phyloP scores from a whole-genome alignment of 2,797 vertebrate species.

The Phoeniculus purpureus region DNA sequence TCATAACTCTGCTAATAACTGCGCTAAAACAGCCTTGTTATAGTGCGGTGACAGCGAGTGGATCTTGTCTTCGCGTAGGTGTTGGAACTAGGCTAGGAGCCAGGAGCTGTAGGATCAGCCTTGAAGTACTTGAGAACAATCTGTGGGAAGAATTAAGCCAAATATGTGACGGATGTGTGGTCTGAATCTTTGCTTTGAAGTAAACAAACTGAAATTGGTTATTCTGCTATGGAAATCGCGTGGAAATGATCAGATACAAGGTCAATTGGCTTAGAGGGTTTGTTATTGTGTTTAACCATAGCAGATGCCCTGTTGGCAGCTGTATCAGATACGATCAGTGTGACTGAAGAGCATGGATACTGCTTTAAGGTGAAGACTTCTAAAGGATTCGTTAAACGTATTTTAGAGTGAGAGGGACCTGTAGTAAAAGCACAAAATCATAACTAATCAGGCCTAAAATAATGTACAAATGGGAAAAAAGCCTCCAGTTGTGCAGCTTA shows the following conservation, averaged over 20 bases:
- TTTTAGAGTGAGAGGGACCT: neutral
- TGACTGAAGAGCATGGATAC: neutral
- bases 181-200: neutral
- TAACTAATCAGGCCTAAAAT: neutral
- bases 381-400: neutral
- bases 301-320: neutral
- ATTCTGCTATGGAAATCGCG: neutral
- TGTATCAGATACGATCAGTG: neutral
- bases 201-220: neutral
- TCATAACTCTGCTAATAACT: neutral
- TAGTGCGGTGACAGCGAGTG: neutral
- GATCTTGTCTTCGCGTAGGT: rapidly evolving
- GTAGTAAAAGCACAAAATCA: neutral
- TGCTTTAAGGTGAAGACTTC: neutral
- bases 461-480: neutral
- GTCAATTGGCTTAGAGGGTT: neutral
- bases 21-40: neutral
- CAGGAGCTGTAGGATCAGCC: neutral
- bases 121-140: neutral
- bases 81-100: neutral
- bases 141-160: neutral
- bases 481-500: neutral
- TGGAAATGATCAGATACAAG: rapidly evolving
- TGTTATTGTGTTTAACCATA: neutral
- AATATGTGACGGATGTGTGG: neutral